Conservation (phyloP, 2,888 invertebrate genomes). For the Rhopalosiphum nymphaeae region DNA sequence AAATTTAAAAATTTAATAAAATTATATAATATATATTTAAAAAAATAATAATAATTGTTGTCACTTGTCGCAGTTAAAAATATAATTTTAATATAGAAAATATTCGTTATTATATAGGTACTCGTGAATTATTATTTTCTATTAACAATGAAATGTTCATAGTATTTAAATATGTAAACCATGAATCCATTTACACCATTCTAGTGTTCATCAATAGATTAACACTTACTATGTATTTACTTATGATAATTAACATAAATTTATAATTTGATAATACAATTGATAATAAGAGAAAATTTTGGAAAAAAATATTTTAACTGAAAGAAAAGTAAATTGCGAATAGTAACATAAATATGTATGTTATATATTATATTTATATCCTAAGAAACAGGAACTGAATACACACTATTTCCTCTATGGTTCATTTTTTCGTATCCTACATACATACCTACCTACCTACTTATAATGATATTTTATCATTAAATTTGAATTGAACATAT, state of each 20-base stretch:
- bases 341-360: neutral
- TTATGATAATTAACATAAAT: neutral
- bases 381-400: neutral
- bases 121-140: neutral
- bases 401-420: neutral
- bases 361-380: neutral
- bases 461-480: neutral
- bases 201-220: neutral
- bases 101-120: neutral
- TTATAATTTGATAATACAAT: neutral
- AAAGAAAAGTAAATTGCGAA: neutral
- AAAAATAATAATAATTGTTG: neutral
- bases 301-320: neutral
- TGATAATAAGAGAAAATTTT: neutral
- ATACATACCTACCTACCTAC: no score
- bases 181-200: neutral
- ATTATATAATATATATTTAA: neutral
- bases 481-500: neutral
- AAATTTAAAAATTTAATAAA: neutral
- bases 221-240: no score
- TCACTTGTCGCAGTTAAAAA: neutral
- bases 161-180: neutral
- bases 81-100: neutral
- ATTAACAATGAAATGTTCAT: neutral
- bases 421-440: neutral